Percentiles rank a stretch among this genome's conserved stretches.
Evolutionary conservation across 2,888 invertebrate species (phyloP).

Genomic region (Habrosyne pyritoides): DNA sequence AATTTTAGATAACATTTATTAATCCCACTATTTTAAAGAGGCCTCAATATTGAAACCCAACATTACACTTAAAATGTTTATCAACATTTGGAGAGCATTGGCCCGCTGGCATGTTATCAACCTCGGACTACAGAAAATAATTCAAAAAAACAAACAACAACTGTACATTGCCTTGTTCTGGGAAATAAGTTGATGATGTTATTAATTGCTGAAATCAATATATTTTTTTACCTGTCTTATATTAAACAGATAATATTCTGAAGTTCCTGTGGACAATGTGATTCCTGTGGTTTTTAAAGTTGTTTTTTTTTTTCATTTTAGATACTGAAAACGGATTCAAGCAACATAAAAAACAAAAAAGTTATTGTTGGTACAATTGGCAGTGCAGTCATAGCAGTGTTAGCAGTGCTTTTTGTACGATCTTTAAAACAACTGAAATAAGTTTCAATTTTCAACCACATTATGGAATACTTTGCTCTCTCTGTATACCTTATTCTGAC

Average conservation of each 20-base stretch:
- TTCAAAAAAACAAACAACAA: too few relatives aligned
- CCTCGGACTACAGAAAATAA: too few relatives aligned
- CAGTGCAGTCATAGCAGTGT: conserved; percentile 55
- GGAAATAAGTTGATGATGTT: too few relatives aligned
- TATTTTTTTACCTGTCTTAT: too few relatives aligned
- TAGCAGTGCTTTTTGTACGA: conserved; percentile 61
- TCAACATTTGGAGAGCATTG: too few relatives aligned
- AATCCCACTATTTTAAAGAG: conserved; percentile 5
- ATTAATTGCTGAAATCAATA: too few relatives aligned
- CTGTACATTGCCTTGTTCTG: too few relatives aligned
- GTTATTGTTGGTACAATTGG: conserved; percentile 68
- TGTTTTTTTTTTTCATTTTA: conserved; percentile 33
- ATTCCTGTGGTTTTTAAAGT: not conserved
- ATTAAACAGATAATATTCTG: too few relatives aligned
- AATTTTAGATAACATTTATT: too few relatives aligned
- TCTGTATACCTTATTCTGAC: not conserved
- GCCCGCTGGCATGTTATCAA: too few relatives aligned
- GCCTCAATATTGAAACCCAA: too few relatives aligned
- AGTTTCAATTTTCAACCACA: not conserved
- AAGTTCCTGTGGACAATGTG: not conserved
- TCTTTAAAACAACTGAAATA: conserved; percentile 61
- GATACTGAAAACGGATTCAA: conserved; percentile 41
- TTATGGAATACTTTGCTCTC: not conserved
- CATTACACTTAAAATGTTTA: too few relatives aligned
- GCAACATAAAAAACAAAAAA: conserved; percentile 57